Evolutionary conservation across 2,888 invertebrate species (phyloP).

Genomic region (Dryadula phaetusa): DNA sequence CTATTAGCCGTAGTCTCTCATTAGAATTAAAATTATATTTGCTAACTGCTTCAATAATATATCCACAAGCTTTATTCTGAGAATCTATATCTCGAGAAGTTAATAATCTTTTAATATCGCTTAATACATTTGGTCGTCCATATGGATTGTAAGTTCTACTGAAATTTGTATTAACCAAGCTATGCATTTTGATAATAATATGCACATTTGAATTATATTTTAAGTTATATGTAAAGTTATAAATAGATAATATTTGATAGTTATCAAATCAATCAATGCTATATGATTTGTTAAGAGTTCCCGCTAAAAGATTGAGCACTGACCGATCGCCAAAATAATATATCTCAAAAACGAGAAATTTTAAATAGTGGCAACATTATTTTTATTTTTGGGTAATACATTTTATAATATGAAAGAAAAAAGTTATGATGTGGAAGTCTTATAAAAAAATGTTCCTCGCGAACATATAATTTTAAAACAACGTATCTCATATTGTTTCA

Average conservation of each 20-base stretch:
- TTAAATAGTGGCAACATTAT: background rate
- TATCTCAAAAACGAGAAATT: background rate
- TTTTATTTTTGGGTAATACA: background rate
- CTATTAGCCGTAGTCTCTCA: slow-evolving; percentile 63
- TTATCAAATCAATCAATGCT: background rate
- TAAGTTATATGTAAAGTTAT: too few species aligned
- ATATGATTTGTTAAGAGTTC: background rate
- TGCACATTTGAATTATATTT: background rate
- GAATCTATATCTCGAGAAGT: slow-evolving; percentile 69
- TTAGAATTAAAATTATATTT: slow-evolving; percentile 63
- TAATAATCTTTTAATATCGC: slow-evolving; percentile 72
- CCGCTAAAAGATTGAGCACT: slow-evolving; percentile 5
- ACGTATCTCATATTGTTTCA: too few species aligned
- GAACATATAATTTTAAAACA: too few species aligned
- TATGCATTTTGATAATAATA: slow-evolving; percentile 56
- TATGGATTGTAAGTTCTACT: slow-evolving; percentile 73
- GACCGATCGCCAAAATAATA: background rate
- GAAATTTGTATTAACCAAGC: slow-evolving; percentile 69
- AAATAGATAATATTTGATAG: background rate
- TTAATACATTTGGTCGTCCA: slow-evolving; percentile 69
- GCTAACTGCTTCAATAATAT: slow-evolving; percentile 68
- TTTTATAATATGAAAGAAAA: too few species aligned
- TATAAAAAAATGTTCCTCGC: too few species aligned
- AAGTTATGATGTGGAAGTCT: too few species aligned
- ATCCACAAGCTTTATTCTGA: slow-evolving; percentile 75